Evolutionary conservation across 2,113 vertebrate genomes (phyloP).

Genomic region (Empidonax alnorum): DNA sequence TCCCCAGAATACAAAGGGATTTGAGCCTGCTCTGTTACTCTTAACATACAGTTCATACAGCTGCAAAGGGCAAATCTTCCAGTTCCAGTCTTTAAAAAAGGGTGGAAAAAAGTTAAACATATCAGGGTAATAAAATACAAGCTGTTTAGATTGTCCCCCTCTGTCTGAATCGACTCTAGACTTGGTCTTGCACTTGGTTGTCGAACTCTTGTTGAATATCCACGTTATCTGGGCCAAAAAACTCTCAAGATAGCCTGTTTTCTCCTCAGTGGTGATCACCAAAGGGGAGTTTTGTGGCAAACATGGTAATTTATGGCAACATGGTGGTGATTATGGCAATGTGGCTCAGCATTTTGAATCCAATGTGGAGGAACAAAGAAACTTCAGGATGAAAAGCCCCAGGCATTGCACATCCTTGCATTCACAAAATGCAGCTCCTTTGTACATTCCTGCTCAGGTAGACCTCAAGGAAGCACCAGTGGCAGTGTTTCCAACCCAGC

Average conservation of each 20-base stretch:
- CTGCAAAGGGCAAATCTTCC: slow-evolving; percentile 40
- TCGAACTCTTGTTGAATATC: background rate
- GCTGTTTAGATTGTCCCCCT: background rate
- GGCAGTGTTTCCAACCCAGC: rapidly evolving
- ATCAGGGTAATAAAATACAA: slow-evolving; percentile 24
- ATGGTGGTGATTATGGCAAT: background rate
- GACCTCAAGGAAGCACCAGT: background rate
- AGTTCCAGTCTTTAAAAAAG: slow-evolving; percentile 5
- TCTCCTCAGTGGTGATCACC: background rate
- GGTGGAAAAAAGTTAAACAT: slow-evolving; percentile 27
- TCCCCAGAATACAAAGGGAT: slow-evolving; percentile 41
- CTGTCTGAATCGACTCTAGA: background rate
- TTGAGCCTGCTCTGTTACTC: slow-evolving; percentile 9
- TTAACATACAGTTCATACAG: slow-evolving; percentile 40
- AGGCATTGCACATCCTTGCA: background rate
- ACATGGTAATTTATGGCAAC: rapidly evolving
- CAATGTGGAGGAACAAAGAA: background rate
- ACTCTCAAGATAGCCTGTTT: background rate
- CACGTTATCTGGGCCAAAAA: background rate
- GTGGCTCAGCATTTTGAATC: background rate
- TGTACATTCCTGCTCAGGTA: background rate
- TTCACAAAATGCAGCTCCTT: background rate
- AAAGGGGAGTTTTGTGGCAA: background rate
- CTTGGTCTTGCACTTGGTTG: background rate
- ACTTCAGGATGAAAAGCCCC: background rate